These are phyloP conservation scores for Enteromius afrohamiltoni DNA, from an alignment of 2,797 vertebrate species.

Conservation along the genomic window DNA sequence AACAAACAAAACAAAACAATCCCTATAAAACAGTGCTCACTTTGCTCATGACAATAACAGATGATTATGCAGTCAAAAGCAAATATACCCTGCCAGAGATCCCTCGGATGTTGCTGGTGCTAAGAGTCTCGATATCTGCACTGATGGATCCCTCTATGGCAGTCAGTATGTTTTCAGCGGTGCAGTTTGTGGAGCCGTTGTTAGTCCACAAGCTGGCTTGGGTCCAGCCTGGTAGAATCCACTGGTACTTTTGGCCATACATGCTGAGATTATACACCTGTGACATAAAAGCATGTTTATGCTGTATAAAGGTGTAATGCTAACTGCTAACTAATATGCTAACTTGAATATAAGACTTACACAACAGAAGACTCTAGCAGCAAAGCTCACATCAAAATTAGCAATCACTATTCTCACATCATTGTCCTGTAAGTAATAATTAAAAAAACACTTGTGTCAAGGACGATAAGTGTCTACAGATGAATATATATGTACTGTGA, in stretches of 20 bases:
- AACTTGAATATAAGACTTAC: constrained; percentile 78
- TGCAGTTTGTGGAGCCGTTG: constrained; percentile 76
- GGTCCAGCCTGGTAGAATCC: constrained; percentile 85
- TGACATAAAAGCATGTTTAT: background rate
- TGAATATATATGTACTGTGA: background rate
- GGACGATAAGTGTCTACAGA: background rate
- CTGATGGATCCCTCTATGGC: constrained; percentile 89
- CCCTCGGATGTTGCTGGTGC: constrained; percentile 76
- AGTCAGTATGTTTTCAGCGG: constrained; percentile 75
- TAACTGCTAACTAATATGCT: background rate
- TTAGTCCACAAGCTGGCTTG: constrained; percentile 79
- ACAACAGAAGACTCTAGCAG: constrained; percentile 90
- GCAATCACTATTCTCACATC: constrained; percentile 88
- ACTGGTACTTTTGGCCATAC: constrained; percentile 89
- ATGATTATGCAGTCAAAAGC: background rate
- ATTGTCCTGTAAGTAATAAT: constrained; percentile 74
- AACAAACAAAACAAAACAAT: background rate
- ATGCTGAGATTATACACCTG: constrained; percentile 88
- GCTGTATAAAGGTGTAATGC: background rate
- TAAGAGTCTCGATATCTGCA: constrained; percentile 80
- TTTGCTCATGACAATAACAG: background rate
- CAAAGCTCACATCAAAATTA: constrained; percentile 84
- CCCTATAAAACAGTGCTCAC: background rate
- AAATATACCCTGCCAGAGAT: constrained; percentile 88
- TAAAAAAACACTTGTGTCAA: background rate